Conservation (phyloP, 2,113 vertebrate genomes). For the Siniperca chuatsi region DNA sequence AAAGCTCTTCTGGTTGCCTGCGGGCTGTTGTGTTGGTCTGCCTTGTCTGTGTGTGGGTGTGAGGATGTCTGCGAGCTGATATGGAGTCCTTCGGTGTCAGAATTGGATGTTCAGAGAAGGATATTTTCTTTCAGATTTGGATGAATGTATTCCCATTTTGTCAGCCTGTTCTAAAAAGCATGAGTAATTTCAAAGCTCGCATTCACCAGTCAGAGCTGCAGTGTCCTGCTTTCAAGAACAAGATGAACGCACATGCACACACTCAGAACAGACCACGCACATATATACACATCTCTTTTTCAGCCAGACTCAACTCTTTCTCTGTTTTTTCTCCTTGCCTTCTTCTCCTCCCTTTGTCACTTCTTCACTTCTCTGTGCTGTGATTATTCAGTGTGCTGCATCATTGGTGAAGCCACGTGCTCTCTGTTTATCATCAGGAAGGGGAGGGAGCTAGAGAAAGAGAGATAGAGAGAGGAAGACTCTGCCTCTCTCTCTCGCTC, state of each 20-base stretch:
- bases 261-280: not conserved
- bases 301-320: not conserved
- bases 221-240: slow-evolving; percentile 20
- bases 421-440: slow-evolving; percentile 85
- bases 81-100: slow-evolving; percentile 9
- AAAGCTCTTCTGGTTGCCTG: slow-evolving; percentile 18
- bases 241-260: slow-evolving; percentile 1
- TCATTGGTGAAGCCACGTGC: slow-evolving; percentile 82
- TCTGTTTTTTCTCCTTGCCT: not conserved
- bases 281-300: not conserved
- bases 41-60: not conserved
- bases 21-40: slow-evolving; percentile 19
- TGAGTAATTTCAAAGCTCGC: not conserved
- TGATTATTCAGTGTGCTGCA: slow-evolving; percentile 71
- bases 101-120: slow-evolving; percentile 2
- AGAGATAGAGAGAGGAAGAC: slow-evolving; percentile 22
- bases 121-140: slow-evolving; percentile 4
- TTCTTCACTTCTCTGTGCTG: slow-evolving; percentile 23
- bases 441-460: slow-evolving; percentile 61
- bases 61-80: slow-evolving; percentile 9
- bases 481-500: slow-evolving; percentile 1
- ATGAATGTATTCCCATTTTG: not conserved
- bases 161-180: slow-evolving; percentile 2
- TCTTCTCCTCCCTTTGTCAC: slow-evolving; percentile 38
- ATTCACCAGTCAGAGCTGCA: slow-evolving; percentile 19